phyloP scores from a whole-genome alignment of 2,797 vertebrate genomes.

The Gallinago stenura region DNA sequence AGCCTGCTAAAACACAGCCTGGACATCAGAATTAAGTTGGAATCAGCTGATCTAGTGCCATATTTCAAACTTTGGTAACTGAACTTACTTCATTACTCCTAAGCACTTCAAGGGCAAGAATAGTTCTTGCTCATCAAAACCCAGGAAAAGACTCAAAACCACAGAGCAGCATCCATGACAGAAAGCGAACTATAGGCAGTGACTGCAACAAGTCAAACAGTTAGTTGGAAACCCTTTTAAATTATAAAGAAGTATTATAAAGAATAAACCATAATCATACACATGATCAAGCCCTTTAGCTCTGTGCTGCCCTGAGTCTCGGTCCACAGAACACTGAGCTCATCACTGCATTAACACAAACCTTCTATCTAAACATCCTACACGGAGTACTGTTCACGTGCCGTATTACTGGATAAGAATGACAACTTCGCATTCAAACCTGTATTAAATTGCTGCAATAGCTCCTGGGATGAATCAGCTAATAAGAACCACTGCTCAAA shows the following conservation, averaged over 20 bases:
- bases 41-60: not conserved
- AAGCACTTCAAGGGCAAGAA: not conserved
- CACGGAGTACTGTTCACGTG: not conserved
- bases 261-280: not conserved
- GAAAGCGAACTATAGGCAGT: not conserved
- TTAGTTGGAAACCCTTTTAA: not conserved
- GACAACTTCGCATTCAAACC: not conserved
- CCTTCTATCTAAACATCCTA: not conserved
- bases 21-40: not conserved
- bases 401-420: not conserved
- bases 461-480: not conserved
- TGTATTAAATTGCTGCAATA: not conserved
- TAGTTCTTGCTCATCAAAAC: not conserved
- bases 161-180: not conserved
- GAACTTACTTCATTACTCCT: not conserved
- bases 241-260: not conserved
- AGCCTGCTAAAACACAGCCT: not conserved
- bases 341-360: not conserved
- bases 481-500: not conserved
- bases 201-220: not conserved
- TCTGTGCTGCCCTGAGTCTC: not conserved
- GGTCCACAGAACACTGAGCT: not conserved
- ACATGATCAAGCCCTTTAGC: not conserved
- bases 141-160: not conserved
- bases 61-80: not conserved